Conservation (phyloP, 2,888 invertebrate species). For the Cataglyphis livida region DNA sequence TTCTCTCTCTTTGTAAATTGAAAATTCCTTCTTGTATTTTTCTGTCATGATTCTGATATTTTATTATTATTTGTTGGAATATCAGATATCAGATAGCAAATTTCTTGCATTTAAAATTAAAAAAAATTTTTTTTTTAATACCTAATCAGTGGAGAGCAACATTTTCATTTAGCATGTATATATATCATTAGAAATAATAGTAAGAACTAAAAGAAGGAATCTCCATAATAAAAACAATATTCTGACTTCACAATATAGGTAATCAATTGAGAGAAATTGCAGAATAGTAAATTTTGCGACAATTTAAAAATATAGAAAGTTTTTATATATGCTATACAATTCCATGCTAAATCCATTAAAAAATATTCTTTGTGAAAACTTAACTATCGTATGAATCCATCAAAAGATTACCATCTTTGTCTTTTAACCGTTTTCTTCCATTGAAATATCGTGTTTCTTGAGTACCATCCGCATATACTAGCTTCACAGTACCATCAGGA, state of each 20-base stretch:
- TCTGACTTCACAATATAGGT: background rate
- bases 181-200: background rate
- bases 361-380: conserved; percentile 29
- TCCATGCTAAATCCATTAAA: background rate
- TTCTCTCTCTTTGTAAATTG: background rate
- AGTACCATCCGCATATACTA: conserved; percentile 94
- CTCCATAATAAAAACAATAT: background rate
- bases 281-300: background rate
- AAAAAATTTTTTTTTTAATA: background rate
- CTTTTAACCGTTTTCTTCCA: conserved; percentile 94
- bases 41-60: background rate
- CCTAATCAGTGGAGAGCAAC: background rate
- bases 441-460: conserved; percentile 97
- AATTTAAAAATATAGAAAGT: background rate
- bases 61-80: background rate
- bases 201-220: background rate
- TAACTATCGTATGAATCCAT: conserved; percentile 88
- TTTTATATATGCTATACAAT: background rate
- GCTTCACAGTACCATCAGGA: conserved; percentile 96
- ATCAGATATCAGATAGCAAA: background rate
- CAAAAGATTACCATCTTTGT: conserved; percentile 93
- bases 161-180: background rate
- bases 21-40: background rate
- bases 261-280: background rate
- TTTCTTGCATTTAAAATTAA: background rate